Conservation (phyloP, 2,888 invertebrate genomes). For the Notodonta dromedarius region DNA sequence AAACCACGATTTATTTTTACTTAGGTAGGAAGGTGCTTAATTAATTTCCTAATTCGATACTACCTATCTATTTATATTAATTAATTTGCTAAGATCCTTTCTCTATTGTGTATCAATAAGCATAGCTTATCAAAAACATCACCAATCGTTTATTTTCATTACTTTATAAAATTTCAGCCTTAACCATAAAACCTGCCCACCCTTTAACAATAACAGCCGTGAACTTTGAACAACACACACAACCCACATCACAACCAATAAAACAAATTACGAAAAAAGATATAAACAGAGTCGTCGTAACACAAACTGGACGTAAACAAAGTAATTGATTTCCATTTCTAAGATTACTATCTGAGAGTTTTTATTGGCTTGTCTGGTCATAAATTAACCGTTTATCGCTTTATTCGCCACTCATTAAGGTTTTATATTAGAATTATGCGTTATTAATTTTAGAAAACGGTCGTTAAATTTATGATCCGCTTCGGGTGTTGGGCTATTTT, state of each 20-base stretch:
- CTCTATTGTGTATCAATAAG: too few relatives aligned
- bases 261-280: conserved; percentile 37
- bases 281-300: conserved; percentile 27
- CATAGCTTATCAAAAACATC: too few relatives aligned
- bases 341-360: conserved; percentile 56
- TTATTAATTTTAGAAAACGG: conserved; percentile 79
- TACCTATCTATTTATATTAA: too few relatives aligned
- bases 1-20: too few relatives aligned
- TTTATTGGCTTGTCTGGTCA: conserved; percentile 57
- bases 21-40: too few relatives aligned
- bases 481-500: conserved; percentile 51
- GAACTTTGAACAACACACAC: conserved; percentile 31
- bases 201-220: conserved; percentile 4
- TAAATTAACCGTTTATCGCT: conserved; percentile 76
- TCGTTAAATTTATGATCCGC: conserved; percentile 63
- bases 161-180: too few relatives aligned
- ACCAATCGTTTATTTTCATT: too few relatives aligned
- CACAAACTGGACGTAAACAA: conserved; percentile 56
- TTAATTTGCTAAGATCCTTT: too few relatives aligned
- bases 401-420: conserved; percentile 79
- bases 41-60: too few relatives aligned
- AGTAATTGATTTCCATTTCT: conserved; percentile 63
- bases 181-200: background rate
- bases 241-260: conserved; percentile 28
- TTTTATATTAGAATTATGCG: conserved; percentile 77